phyloP scores from a whole-genome alignment of 1,140 invertebrate genomes.

The Lithobius niger region DNA sequence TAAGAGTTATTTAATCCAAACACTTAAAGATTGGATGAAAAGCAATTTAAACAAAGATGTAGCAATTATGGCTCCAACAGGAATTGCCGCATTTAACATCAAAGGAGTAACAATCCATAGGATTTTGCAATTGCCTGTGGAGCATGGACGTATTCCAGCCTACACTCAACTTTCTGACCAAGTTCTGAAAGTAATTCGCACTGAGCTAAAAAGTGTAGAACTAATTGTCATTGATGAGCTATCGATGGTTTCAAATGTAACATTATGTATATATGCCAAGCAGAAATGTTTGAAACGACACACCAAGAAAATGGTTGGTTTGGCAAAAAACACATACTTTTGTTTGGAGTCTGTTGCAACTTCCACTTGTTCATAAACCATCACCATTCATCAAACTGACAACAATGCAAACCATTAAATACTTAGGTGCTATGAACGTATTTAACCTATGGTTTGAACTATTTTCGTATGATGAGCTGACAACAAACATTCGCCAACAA shows the following conservation, averaged over 20 bases:
- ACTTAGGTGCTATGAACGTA: not conserved
- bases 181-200: slow-evolving; percentile 2
- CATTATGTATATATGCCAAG: not conserved
- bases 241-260: slow-evolving; percentile 1
- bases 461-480: slow-evolving; percentile 10
- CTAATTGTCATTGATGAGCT: slow-evolving; percentile 10
- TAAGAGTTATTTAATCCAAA: slow-evolving; percentile 8
- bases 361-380: not conserved
- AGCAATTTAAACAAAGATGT: slow-evolving; percentile 7
- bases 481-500: not conserved
- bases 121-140: slow-evolving; percentile 12
- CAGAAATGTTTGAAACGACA: slow-evolving; percentile 1
- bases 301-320: slow-evolving; percentile 6
- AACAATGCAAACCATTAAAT: not conserved
- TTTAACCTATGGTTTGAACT: slow-evolving; percentile 5
- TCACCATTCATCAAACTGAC: not conserved
- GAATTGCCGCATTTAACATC: slow-evolving; percentile 14
- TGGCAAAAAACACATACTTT: not conserved
- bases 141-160: slow-evolving; percentile 1
- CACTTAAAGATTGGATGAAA: not conserved
- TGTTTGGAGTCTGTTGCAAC: not conserved
- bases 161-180: slow-evolving; percentile 1
- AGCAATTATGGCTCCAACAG: slow-evolving; percentile 10
- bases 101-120: slow-evolving; percentile 13
- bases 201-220: slow-evolving; percentile 8